A percentile compares a stretch with the other conserved stretches of the same genome.
These are phyloP conservation scores for Daktulosphaira vitifoliae DNA, from an alignment of 1,140 invertebrate genomes.

Conservation along the genomic window DNA sequence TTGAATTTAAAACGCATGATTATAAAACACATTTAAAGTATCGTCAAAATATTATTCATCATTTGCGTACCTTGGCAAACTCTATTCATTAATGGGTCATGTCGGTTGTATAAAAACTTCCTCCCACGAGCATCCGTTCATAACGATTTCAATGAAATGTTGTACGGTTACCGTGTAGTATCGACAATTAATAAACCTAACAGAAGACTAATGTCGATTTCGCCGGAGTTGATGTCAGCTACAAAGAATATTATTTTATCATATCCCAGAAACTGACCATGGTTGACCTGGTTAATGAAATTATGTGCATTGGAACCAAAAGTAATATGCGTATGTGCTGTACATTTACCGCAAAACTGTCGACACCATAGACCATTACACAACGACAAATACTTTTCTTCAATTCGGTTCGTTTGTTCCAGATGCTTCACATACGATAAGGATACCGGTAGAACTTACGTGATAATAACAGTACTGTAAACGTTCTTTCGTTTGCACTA, in stretches of 20 bases:
- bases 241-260: background rate
- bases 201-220: background rate
- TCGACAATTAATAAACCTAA: background rate
- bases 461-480: no score
- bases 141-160: conserved; percentile 25
- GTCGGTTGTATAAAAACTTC: conserved; percentile 17
- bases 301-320: no score
- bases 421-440: no score
- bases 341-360: no score
- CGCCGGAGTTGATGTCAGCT: background rate
- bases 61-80: conserved; percentile 12
- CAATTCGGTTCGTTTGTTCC: no score
- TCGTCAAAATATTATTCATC: background rate
- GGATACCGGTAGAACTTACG: no score
- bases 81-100: conserved; percentile 25
- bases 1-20: no score
- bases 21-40: background rate
- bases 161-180: background rate
- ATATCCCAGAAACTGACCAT: no score
- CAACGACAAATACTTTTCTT: no score
- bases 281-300: background rate
- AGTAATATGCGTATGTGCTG: no score
- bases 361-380: no score
- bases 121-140: conserved; percentile 24
- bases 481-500: no score